Conservation (phyloP, 2,113 vertebrate species). For the Misgurnus anguillicaudatus region DNA sequence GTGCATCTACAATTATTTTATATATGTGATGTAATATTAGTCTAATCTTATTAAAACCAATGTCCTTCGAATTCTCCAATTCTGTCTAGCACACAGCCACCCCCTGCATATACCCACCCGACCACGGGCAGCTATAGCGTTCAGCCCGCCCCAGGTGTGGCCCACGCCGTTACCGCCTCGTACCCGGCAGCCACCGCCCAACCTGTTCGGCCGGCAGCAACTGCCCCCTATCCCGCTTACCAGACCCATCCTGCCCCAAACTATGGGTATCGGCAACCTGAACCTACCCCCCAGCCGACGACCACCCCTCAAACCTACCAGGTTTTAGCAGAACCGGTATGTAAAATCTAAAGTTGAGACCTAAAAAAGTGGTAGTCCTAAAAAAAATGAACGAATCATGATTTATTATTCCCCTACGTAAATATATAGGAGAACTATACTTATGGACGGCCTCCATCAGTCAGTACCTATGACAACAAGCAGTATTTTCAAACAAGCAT, state of each 20-base stretch:
- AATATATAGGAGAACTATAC: conserved; percentile 69
- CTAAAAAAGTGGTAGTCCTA: too few species aligned
- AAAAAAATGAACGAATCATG: background rate
- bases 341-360: conserved; percentile 39
- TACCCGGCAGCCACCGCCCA: conserved; percentile 66
- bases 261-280: conserved; percentile 67
- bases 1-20: background rate
- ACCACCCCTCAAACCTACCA: conserved; percentile 74
- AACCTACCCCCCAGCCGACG: conserved; percentile 64
- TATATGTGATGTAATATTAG: too few species aligned
- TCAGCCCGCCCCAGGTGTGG: conserved; percentile 64
- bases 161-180: conserved; percentile 67
- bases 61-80: too few species aligned
- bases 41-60: too few species aligned
- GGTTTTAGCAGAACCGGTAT: conserved; percentile 74
- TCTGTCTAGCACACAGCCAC: conserved; percentile 68
- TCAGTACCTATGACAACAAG: conserved; percentile 68
- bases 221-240: conserved; percentile 63
- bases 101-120: conserved; percentile 68
- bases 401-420: background rate
- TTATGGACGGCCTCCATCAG: conserved; percentile 60
- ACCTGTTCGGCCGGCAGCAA: conserved; percentile 61
- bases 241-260: conserved; percentile 69
- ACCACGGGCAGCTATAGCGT: conserved; percentile 68
- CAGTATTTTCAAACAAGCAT: conserved; percentile 66